These are phyloP conservation scores for Melanocharis versteri DNA, from an alignment of 2,113 vertebrate species.

Conservation along the genomic window DNA sequence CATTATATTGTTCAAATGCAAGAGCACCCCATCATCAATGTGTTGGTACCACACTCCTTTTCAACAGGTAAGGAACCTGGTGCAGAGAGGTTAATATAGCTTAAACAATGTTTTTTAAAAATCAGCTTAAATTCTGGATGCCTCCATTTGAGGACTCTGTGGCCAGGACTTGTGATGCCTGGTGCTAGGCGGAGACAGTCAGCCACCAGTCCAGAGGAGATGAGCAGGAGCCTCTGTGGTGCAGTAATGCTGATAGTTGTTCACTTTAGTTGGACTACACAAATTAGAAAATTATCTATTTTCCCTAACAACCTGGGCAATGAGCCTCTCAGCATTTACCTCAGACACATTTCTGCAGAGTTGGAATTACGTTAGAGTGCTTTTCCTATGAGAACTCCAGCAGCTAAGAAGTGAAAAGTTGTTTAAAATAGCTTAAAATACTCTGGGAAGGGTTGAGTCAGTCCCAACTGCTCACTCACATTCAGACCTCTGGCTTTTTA, in stretches of 20 bases:
- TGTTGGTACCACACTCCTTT: neutral
- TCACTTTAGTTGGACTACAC: neutral
- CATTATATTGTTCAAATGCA: neutral
- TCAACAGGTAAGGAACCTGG: neutral
- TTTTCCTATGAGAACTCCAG: neutral
- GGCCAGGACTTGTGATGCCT: neutral
- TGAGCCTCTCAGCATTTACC: neutral
- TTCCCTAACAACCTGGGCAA: neutral
- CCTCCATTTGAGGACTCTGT: neutral
- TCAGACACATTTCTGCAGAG: neutral
- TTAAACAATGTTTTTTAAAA: neutral
- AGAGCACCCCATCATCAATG: neutral
- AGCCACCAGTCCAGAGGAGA: neutral
- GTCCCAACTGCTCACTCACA: neutral
- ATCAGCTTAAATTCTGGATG: neutral
- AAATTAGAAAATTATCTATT: neutral
- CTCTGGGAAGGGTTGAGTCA: neutral
- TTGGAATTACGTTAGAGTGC: neutral
- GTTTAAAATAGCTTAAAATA: neutral
- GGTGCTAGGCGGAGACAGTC: fast-evolving
- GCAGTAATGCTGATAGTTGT: neutral
- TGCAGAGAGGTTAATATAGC: neutral
- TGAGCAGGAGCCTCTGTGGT: neutral
- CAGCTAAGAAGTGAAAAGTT: neutral
- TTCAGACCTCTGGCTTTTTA: neutral